Evolutionary conservation across 2,113 vertebrate species (phyloP).

Genomic region (Planiliza haematocheilus): DNA sequence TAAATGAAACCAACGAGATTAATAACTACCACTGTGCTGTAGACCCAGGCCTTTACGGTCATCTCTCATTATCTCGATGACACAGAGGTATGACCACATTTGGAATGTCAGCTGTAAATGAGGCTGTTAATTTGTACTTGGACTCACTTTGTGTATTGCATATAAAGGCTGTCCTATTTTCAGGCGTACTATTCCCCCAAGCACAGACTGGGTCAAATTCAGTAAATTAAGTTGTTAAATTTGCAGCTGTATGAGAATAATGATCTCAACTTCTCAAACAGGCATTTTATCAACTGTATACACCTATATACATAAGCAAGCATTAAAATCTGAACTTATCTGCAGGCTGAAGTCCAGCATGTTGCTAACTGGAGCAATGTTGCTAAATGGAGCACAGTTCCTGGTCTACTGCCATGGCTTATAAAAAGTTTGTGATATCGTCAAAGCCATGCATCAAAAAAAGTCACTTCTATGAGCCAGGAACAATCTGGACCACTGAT

Average conservation of each 20-base stretch:
- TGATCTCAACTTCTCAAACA: neutral
- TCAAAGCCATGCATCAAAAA: conserved; percentile 46
- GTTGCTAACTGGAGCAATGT: conserved; percentile 60
- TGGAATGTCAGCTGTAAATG: neutral
- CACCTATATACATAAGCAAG: neutral
- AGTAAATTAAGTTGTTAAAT: neutral
- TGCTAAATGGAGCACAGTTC: conserved; percentile 62
- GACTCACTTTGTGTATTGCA: neutral
- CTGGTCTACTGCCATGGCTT: conserved; percentile 52
- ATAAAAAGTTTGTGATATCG: conserved; percentile 50
- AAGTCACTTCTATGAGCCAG: conserved; percentile 46
- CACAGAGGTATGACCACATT: conserved; percentile 2
- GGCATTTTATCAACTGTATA: neutral
- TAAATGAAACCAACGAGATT: neutral
- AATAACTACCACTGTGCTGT: neutral
- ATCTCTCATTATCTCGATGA: conserved; percentile 13
- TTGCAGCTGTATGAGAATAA: neutral
- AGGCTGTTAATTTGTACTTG: neutral
- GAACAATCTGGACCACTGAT: conserved; percentile 32
- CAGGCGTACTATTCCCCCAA: neutral
- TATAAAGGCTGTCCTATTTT: neutral
- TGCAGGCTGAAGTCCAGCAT: conserved; percentile 27
- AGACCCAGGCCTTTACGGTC: neutral
- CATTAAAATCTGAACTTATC: conserved; percentile 4
- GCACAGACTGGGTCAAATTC: neutral